phyloP scores from a whole-genome alignment of 2,888 invertebrate species.

The Cosmia trapezina region DNA sequence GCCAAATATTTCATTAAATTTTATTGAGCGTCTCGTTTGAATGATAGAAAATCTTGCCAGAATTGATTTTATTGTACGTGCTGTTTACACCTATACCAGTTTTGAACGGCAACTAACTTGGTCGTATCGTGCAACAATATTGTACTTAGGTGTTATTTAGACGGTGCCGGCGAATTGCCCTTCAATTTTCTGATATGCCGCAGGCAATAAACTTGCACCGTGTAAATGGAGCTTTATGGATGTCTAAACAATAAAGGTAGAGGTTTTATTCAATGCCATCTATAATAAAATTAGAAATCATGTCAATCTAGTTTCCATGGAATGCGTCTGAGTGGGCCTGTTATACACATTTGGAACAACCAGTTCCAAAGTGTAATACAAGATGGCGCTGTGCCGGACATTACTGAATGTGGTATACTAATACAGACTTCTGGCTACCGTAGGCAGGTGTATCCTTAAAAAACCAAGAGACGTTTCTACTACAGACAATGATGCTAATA shows the following conservation, averaged over 20 bases:
- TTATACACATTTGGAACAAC: background rate
- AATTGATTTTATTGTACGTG: no score
- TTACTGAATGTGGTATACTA: background rate
- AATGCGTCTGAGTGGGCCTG: background rate
- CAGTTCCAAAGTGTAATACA: constrained; percentile 1
- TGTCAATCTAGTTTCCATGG: background rate
- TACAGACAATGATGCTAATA: background rate
- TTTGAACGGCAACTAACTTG: no score
- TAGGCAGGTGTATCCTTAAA: background rate
- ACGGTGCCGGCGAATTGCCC: no score
- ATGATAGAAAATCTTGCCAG: no score
- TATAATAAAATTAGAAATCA: constrained; percentile 13
- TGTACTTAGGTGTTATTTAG: no score
- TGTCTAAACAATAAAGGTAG: background rate
- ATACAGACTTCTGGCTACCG: background rate
- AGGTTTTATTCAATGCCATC: constrained; percentile 37
- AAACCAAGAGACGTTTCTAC: background rate
- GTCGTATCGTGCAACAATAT: no score
- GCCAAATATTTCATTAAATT: no score
- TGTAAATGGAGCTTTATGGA: no score
- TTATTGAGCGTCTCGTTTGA: no score
- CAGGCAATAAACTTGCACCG: no score
- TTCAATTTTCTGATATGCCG: no score
- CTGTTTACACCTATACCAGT: no score
- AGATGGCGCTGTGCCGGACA: constrained; percentile 32